Conservation (phyloP, 2,888 invertebrate genomes). For the Drosophila nigricruria region DNA sequence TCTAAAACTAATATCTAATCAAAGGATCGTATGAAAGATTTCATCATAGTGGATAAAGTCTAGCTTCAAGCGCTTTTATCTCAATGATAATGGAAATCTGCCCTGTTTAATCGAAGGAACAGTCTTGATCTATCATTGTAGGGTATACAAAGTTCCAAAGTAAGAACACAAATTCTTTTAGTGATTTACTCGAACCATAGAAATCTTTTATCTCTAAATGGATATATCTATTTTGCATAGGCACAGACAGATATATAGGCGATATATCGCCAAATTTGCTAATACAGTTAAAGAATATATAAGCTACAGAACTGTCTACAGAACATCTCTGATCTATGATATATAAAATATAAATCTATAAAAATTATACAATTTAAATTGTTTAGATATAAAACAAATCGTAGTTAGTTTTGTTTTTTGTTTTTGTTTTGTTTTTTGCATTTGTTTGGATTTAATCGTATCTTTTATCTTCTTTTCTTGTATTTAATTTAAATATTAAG, state of each 20-base stretch:
- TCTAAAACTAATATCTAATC: too few relatives aligned
- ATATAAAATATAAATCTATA: neutral
- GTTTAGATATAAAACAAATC: neutral
- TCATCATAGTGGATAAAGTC: too few relatives aligned
- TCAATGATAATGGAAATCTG: too few relatives aligned
- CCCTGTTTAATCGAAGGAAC: too few relatives aligned
- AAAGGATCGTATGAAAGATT: too few relatives aligned
- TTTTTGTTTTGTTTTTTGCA: slow-evolving; percentile 74
- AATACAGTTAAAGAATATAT: neutral
- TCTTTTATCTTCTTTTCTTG: slow-evolving; percentile 83
- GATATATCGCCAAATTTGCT: neutral
- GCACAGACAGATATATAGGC: neutral
- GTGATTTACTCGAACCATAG: neutral
- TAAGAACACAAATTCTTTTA: too few relatives aligned
- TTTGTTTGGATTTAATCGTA: slow-evolving; percentile 84
- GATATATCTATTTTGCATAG: neutral
- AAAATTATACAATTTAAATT: neutral
- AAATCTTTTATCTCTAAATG: neutral
- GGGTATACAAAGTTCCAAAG: too few relatives aligned
- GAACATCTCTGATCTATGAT: neutral
- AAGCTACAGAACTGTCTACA: neutral
- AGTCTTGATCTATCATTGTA: too few relatives aligned
- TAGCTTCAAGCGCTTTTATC: too few relatives aligned
- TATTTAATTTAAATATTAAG: slow-evolving; percentile 85
- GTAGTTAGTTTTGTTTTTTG: slow-evolving; percentile 51